phyloP scores from a whole-genome alignment of 2,113 vertebrate species.

The Strigops habroptila region DNA sequence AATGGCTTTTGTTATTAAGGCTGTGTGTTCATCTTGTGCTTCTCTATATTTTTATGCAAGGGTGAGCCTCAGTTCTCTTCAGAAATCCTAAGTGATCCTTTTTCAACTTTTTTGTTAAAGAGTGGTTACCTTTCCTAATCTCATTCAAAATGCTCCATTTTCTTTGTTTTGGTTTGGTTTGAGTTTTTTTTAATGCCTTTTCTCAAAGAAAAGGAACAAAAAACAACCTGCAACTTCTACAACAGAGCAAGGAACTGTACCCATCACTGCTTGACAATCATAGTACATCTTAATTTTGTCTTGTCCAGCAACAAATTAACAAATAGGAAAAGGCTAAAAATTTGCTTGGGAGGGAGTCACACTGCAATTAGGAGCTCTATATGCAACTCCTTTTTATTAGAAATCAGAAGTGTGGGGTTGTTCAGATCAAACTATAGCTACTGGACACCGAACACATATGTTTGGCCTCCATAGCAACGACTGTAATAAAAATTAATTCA shows the following conservation, averaged over 20 bases:
- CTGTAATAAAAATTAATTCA: neutral
- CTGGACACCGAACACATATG: neutral
- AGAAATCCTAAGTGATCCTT: neutral
- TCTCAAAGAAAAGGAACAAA: neutral
- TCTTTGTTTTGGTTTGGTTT: neutral
- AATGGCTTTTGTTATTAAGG: neutral
- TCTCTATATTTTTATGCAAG: neutral
- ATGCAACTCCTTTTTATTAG: neutral
- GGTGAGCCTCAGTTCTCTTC: neutral
- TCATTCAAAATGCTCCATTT: neutral
- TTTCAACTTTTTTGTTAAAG: neutral
- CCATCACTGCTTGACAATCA: neutral
- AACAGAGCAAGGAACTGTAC: neutral
- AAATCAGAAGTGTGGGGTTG: neutral
- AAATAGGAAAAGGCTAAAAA: neutral
- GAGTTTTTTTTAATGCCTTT: accelerated
- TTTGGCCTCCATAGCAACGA: neutral
- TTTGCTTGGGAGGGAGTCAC: neutral
- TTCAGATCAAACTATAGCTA: neutral
- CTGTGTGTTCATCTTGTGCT: neutral
- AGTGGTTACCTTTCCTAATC: neutral
- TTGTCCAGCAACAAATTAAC: neutral
- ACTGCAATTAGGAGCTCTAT: neutral
- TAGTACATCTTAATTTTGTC: neutral
- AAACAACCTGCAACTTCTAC: neutral